phyloP scores from a whole-genome alignment of 1,140 invertebrate genomes.

The Aphidius gifuensis region DNA sequence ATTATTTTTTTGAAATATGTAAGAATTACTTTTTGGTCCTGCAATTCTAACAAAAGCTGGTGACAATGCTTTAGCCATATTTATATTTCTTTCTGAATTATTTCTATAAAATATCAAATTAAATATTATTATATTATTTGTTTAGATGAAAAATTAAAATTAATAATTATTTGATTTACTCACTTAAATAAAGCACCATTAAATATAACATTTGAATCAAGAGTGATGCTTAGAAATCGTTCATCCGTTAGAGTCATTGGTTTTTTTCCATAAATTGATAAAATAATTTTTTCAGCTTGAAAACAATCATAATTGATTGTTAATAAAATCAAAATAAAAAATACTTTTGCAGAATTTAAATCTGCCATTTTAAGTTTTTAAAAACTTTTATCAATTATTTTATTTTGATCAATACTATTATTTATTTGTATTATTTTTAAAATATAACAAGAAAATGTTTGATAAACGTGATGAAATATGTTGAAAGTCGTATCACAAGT shows the following conservation, averaged over 20 bases:
- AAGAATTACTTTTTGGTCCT: constrained; percentile 57
- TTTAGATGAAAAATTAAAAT: neutral
- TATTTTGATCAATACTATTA: too few species aligned
- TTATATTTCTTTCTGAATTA: constrained; percentile 34
- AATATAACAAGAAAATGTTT: too few species aligned
- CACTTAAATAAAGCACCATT: constrained; percentile 49
- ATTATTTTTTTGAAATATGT: constrained; percentile 48
- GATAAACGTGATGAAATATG: neutral
- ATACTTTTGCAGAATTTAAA: neutral
- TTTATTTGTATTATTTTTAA: too few species aligned
- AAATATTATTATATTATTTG: neutral
- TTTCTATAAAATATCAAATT: constrained; percentile 30
- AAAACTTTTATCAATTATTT: too few species aligned
- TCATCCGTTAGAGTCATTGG: constrained; percentile 57
- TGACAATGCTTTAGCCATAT: constrained; percentile 59
- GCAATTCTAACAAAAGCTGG: constrained; percentile 63
- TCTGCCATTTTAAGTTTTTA: neutral
- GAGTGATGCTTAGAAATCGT: constrained; percentile 63
- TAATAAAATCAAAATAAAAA: constrained; percentile 18
- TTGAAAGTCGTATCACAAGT: neutral
- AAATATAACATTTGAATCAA: constrained; percentile 58
- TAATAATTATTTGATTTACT: constrained; percentile 25
- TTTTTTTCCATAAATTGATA: constrained; percentile 46
- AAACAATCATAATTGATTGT: neutral
- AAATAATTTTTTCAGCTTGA: constrained; percentile 32